Evolutionary conservation across 2,113 vertebrate species (phyloP).

Genomic region (Corythoichthys haematopterus): DNA sequence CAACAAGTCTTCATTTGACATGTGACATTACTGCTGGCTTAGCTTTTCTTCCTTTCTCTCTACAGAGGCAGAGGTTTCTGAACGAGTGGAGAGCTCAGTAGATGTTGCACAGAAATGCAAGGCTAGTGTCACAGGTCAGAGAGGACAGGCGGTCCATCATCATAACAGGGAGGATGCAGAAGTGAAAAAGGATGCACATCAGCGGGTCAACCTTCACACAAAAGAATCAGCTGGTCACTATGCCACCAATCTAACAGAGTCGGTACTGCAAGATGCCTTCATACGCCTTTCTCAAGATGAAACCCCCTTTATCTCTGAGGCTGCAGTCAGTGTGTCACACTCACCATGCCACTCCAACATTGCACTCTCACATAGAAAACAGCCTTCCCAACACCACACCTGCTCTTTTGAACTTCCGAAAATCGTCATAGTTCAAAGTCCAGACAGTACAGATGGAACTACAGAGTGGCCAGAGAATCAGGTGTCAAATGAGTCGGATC

Average conservation of each 20-base stretch:
- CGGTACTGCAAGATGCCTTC: slow-evolving; percentile 92
- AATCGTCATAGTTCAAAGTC: slow-evolving; percentile 94
- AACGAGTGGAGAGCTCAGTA: slow-evolving; percentile 43
- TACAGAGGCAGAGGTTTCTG: slow-evolving; percentile 60
- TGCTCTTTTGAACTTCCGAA: slow-evolving; percentile 91
- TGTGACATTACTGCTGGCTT: slow-evolving; percentile 15
- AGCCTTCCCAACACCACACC: slow-evolving; percentile 56
- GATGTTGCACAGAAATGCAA: slow-evolving; percentile 64
- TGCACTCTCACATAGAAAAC: slow-evolving; percentile 48
- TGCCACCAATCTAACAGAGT: slow-evolving; percentile 89
- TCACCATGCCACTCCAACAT: slow-evolving; percentile 36
- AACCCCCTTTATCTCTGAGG: slow-evolving; percentile 71
- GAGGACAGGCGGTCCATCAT: slow-evolving; percentile 50
- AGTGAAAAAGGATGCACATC: slow-evolving; percentile 39
- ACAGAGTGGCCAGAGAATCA: slow-evolving; percentile 76
- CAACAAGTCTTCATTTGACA: neutral
- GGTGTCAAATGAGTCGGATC: slow-evolving; percentile 55
- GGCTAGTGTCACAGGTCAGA: slow-evolving; percentile 58
- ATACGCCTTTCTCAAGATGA: slow-evolving; percentile 88
- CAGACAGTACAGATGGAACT: slow-evolving; percentile 78
- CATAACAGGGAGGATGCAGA: slow-evolving; percentile 59
- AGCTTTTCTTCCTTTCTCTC: slow-evolving; percentile 24
- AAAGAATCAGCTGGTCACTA: slow-evolving; percentile 79
- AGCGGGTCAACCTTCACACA: slow-evolving; percentile 29
- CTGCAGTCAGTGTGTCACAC: slow-evolving; percentile 70